Base-by-base conservation (phyloP, 1,140 invertebrate species). In the Drosophila truncata region DNA sequence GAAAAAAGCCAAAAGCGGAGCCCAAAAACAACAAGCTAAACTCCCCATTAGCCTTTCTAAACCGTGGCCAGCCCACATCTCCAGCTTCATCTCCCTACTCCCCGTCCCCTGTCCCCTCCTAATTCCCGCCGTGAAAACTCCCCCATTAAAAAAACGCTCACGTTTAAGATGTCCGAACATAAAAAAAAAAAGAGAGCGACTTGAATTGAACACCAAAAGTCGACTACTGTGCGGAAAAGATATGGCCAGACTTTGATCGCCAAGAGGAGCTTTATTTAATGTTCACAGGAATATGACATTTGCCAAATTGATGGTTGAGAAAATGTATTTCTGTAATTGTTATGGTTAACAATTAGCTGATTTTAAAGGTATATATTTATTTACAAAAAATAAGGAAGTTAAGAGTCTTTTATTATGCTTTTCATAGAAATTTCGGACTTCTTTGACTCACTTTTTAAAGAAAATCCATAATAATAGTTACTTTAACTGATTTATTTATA, bases 1-100 rank as follows among this genome's bases (percentile, higher is more conserved):
- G 55, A 60, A 57, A 76, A 54, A 76, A 67, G 44, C n/a, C 41
- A n/a, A n/a, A 31, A 57, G 58, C 47, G 33, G 59, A 35, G 52
- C 42, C 59, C 35, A 67, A 70, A 70, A 70, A 72, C 69, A 57
- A 57, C 49, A 50, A 78, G 79, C 85, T 88, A 87, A 87, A 87
- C 85, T 86, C 84, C 84, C 84, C 84, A 87, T 87, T 87, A 87
- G 84, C 84, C 84, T 87, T 87, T 87, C 84, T 87, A 87, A 87
- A 87, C 77, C 73, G 64, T 61, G 74, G 73, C 63, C 74, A 77
- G 52, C 63, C 73, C 54, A 71, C 66, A 46, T 57, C 64, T 44
- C 65, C 16, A 13, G 14, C 46, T 47, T 25, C 44, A 47, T 25
- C 42, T 46, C 42, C 44, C 7, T 4, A 27, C 7, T n/a, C 14